phyloP scores from a whole-genome alignment of 2,113 vertebrate genomes.

The Sebastes schlegelii region DNA sequence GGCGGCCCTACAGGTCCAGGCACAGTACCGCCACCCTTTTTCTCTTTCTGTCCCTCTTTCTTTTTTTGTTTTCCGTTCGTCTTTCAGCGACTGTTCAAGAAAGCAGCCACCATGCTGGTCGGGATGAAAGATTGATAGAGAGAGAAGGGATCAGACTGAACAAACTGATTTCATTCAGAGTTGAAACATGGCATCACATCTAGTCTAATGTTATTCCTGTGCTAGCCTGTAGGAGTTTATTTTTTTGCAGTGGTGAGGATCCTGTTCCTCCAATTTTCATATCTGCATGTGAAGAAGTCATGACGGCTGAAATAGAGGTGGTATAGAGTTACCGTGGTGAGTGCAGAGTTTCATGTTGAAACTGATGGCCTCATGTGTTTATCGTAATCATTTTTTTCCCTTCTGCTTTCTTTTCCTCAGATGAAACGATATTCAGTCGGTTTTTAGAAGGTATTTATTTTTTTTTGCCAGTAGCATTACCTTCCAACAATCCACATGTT shows the following conservation, averaged over 20 bases:
- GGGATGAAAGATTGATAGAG: slow-evolving; percentile 74
- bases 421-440: slow-evolving; percentile 22
- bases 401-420: slow-evolving; percentile 11
- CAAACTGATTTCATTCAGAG: slow-evolving; percentile 58
- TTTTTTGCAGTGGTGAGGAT: slow-evolving; percentile 1
- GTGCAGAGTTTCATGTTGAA: slow-evolving; percentile 6
- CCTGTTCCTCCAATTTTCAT: slow-evolving; percentile 3
- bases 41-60: slow-evolving; percentile 26
- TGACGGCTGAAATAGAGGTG: neutral
- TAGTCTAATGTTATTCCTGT: slow-evolving; percentile 38
- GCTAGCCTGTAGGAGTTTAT: slow-evolving; percentile 9
- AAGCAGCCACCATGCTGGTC: slow-evolving; percentile 68
- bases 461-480: slow-evolving; percentile 12
- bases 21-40: slow-evolving; percentile 27
- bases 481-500: slow-evolving; percentile 31
- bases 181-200: slow-evolving; percentile 64
- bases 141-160: slow-evolving; percentile 27
- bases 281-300: slow-evolving; percentile 18
- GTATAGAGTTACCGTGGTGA: slow-evolving; percentile 22
- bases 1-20: slow-evolving; percentile 46
- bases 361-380: slow-evolving; percentile 17
- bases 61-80: slow-evolving; percentile 49
- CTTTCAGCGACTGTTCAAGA: slow-evolving; percentile 66
- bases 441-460: slow-evolving; percentile 26
- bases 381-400: neutral